These are phyloP conservation scores for Chionodraco myersi DNA, from an alignment of 2,113 vertebrate species.

Conservation along the genomic window DNA sequence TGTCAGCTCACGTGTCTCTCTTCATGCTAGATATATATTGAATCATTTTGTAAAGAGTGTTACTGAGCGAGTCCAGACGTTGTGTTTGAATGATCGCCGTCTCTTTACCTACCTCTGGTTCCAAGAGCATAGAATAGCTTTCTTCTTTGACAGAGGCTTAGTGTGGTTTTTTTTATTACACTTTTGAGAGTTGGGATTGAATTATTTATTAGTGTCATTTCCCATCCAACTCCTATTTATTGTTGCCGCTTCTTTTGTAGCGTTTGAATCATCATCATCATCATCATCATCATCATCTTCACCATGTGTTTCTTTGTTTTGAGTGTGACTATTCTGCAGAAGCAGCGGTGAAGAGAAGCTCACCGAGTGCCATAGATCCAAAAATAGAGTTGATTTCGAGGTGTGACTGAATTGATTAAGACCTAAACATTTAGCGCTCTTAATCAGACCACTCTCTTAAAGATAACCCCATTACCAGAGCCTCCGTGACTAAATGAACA, in stretches of 20 bases:
- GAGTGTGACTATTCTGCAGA: conserved; percentile 37
- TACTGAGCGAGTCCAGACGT: conserved; percentile 23
- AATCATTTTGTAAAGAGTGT: conserved; percentile 61
- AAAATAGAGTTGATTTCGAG: conserved; percentile 49
- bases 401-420: conserved; percentile 48
- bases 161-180: conserved; percentile 25
- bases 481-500: conserved; percentile 65
- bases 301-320: conserved; percentile 18
- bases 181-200: conserved; percentile 32
- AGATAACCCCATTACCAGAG: conserved; percentile 53
- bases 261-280: conserved; percentile 45
- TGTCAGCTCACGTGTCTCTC: conserved; percentile 57
- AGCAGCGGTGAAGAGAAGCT: conserved; percentile 28
- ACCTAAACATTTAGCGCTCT: conserved; percentile 19
- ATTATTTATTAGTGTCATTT: conserved; percentile 75
- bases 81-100: conserved; percentile 29
- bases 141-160: conserved; percentile 18
- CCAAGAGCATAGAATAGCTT: conserved; percentile 60
- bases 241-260: conserved; percentile 44
- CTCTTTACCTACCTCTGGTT: conserved; percentile 79
- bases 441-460: conserved; percentile 41
- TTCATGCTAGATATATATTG: conserved; percentile 32
- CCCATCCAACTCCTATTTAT: conserved; percentile 73
- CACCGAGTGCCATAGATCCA: conserved; percentile 59
- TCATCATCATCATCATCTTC: conserved; percentile 37